Conservation (phyloP, 2,797 vertebrate genomes). For the Clarias pachynema region DNA sequence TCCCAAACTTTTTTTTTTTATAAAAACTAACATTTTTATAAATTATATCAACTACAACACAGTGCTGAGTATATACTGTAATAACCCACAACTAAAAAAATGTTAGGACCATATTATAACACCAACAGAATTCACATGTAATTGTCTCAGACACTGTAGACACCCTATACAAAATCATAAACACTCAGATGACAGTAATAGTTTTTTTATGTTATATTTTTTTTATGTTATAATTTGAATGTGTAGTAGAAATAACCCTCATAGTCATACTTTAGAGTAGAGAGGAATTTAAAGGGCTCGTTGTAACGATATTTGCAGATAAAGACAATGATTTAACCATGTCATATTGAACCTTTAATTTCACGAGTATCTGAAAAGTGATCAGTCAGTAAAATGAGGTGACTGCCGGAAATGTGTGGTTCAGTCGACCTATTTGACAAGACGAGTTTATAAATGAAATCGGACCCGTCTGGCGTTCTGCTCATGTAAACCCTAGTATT, state of each 20-base stretch:
- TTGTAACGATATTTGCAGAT: background rate
- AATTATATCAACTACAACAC: background rate
- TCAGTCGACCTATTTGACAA: background rate
- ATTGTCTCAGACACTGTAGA: background rate
- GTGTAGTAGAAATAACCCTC: background rate
- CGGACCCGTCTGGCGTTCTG: background rate
- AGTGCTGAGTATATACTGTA: background rate
- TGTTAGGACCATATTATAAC: slow-evolving; percentile 6
- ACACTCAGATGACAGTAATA: background rate
- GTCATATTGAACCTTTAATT: background rate
- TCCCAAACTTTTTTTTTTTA: background rate
- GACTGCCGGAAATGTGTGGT: background rate
- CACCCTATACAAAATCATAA: background rate
- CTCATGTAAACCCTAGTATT: slow-evolving; percentile 17
- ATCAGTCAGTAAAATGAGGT: background rate
- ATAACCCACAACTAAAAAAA: background rate
- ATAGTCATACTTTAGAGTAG: background rate
- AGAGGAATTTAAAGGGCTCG: background rate
- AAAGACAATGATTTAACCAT: background rate
- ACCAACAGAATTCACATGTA: background rate
- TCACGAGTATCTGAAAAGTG: background rate
- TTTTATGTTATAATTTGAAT: background rate
- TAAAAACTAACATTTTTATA: background rate
- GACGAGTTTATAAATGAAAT: background rate
- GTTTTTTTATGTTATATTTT: background rate